These are phyloP conservation scores for Griposia aprilina DNA, from an alignment of 2,888 invertebrate genomes.

Conservation along the genomic window DNA sequence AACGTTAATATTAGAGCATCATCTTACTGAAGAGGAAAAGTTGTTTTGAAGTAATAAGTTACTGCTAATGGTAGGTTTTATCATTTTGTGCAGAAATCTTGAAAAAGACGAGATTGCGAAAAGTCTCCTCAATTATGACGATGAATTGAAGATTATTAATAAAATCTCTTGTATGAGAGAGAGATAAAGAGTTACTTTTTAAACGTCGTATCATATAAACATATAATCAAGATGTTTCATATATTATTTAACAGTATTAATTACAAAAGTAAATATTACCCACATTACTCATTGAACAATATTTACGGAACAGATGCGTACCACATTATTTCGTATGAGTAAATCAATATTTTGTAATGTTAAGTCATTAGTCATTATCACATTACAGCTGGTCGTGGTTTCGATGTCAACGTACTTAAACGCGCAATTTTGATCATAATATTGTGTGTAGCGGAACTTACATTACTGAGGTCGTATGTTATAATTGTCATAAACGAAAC, in stretches of 20 bases:
- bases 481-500: not conserved
- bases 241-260: not conserved
- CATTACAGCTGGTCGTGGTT: constrained; percentile 10
- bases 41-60: too few relatives aligned
- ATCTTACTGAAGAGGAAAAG: too few relatives aligned
- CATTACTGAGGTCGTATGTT: not conserved
- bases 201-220: not conserved
- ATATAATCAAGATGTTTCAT: too few relatives aligned
- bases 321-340: not conserved
- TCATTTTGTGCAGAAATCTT: too few relatives aligned
- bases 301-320: constrained; percentile 10
- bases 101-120: too few relatives aligned
- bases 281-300: constrained; percentile 6
- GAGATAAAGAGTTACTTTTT: not conserved
- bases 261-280: not conserved
- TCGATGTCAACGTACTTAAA: constrained; percentile 25
- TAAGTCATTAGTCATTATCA: constrained; percentile 21
- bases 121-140: too few relatives aligned
- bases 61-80: too few relatives aligned
- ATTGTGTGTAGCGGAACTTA: not conserved
- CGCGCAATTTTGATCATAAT: not conserved
- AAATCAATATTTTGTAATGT: constrained; percentile 17
- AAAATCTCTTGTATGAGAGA: not conserved
- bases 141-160: not conserved
- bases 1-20: too few relatives aligned